A percentile compares a stretch with the other conserved stretches of the same genome.
Evolutionary conservation across 2,113 vertebrate species (phyloP).

Genomic region (Papio anubis): DNA sequence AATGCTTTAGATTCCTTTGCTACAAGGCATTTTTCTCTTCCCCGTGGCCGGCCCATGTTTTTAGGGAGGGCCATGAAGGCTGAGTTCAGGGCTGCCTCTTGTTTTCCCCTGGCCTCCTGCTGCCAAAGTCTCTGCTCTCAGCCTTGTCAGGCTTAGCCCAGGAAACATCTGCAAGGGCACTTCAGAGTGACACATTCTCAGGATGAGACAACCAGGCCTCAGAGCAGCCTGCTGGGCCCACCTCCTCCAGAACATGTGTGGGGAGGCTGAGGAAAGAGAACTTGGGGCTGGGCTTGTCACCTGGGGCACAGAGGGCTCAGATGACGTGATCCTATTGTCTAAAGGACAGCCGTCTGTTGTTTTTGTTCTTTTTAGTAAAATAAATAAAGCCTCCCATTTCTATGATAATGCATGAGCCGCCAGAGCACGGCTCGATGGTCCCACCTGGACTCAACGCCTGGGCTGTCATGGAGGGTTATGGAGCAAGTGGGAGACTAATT

Average conservation of each 20-base stretch:
- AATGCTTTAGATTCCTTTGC: not conserved
- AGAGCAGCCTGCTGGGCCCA: not conserved
- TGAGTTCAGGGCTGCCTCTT: not conserved
- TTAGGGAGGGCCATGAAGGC: not conserved
- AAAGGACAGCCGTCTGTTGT: slow-evolving; percentile 41
- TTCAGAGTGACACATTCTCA: not conserved
- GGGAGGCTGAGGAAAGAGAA: slow-evolving; percentile 1
- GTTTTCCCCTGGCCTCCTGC: not conserved
- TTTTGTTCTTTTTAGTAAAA: slow-evolving; percentile 53
- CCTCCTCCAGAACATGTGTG: not conserved
- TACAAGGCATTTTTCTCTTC: not conserved
- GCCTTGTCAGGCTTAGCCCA: slow-evolving; percentile 37
- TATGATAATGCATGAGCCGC: slow-evolving; percentile 19
- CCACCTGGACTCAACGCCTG: slow-evolving; percentile 37
- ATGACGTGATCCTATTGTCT: slow-evolving; percentile 69
- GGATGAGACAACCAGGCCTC: not conserved
- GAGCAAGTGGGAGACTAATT: slow-evolving; percentile 45
- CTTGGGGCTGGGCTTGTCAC: slow-evolving; percentile 24
- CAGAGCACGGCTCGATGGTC: not conserved
- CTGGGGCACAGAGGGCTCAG: slow-evolving; percentile 24
- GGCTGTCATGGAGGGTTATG: not conserved
- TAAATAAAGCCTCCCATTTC: slow-evolving; percentile 65
- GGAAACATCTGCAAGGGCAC: slow-evolving; percentile 72
- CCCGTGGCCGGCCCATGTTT: not conserved
- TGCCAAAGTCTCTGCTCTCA: not conserved